Evolutionary conservation across 92 coral and sea anemone species (phyloP).

Genomic region (Zoanthus sociatus): DNA sequence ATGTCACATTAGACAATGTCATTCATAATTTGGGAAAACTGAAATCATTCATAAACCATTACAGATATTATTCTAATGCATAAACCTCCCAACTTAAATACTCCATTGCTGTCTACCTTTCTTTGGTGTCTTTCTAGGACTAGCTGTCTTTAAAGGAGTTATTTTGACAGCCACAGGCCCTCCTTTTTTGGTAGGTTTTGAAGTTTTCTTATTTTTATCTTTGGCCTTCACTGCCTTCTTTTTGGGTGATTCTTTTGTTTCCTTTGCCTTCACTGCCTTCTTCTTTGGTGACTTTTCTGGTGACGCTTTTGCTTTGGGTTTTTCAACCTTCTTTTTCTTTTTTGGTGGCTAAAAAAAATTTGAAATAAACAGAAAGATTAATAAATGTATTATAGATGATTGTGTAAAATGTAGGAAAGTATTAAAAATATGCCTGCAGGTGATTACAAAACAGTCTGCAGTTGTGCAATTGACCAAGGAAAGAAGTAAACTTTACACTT

Average conservation of each 20-base stretch:
- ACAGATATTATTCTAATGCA: not conserved
- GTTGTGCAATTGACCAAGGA: too few species aligned
- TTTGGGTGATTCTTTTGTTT: conserved; percentile 54
- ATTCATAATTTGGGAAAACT: too few species aligned
- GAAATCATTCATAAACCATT: not conserved
- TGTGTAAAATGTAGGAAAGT: too few species aligned
- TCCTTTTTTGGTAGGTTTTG: conserved; percentile 70
- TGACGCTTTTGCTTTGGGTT: conserved; percentile 61
- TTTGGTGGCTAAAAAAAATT: conserved; percentile 68
- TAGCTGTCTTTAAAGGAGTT: conserved; percentile 81
- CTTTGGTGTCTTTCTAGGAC: conserved; percentile 80
- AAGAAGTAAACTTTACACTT: too few species aligned
- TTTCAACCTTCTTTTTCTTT: conserved; percentile 75
- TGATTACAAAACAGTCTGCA: too few species aligned
- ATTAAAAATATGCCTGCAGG: too few species aligned
- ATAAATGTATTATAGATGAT: too few species aligned
- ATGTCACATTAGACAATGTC: too few species aligned
- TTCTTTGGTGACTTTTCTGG: conserved; percentile 69
- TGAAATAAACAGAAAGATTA: too few species aligned
- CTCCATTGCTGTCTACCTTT: conserved; percentile 53
- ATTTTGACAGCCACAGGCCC: conserved; percentile 91
- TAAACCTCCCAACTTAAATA: not conserved
- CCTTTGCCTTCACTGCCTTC: conserved; percentile 56
- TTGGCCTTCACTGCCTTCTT: conserved; percentile 61
- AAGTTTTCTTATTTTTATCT: conserved; percentile 46